Evolutionary conservation across 1,140 invertebrate species (phyloP).

Genomic region (Oryctes rhinoceros): DNA sequence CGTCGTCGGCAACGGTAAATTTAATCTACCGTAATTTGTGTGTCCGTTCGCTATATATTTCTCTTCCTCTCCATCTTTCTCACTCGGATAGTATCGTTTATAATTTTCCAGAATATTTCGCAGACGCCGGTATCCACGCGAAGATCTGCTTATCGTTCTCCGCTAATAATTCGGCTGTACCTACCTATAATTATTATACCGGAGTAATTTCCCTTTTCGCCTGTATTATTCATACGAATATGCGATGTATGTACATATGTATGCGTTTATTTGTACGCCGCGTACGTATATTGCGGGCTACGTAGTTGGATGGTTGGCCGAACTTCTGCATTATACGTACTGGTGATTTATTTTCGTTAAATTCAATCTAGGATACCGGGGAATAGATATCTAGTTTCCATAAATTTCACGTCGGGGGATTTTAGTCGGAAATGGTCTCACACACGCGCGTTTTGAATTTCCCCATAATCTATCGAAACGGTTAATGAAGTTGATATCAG

Average conservation of each 20-base stretch:
- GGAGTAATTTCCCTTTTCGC: conserved; percentile 34
- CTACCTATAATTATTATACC: conserved; percentile 35
- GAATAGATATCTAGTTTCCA: conserved; percentile 14
- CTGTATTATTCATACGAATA: conserved; percentile 29
- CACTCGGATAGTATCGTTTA: not conserved
- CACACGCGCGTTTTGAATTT: not conserved
- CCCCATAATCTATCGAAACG: not conserved
- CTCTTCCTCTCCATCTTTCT: not conserved
- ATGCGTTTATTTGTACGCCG: not conserved
- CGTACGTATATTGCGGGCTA: not conserved
- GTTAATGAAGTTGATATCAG: too few species aligned
- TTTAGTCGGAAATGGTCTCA: not conserved
- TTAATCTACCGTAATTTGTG: conserved; percentile 30
- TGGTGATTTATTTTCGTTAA: conserved; percentile 10
- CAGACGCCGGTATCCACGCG: conserved; percentile 18
- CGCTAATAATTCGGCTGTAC: conserved; percentile 31
- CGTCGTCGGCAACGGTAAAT: conserved; percentile 21
- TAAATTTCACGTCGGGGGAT: not conserved
- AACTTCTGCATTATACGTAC: not conserved
- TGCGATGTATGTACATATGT: not conserved
- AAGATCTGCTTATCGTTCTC: conserved; percentile 35
- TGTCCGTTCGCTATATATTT: conserved; percentile 22
- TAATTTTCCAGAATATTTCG: conserved; percentile 33
- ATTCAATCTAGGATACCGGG: conserved; percentile 17
- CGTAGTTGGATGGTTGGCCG: not conserved